A percentile compares a stretch with the other conserved stretches of the same genome.
These are phyloP conservation scores for Megaceryle alcyon DNA, from an alignment of 2,797 vertebrate species.

Conservation along the genomic window DNA sequence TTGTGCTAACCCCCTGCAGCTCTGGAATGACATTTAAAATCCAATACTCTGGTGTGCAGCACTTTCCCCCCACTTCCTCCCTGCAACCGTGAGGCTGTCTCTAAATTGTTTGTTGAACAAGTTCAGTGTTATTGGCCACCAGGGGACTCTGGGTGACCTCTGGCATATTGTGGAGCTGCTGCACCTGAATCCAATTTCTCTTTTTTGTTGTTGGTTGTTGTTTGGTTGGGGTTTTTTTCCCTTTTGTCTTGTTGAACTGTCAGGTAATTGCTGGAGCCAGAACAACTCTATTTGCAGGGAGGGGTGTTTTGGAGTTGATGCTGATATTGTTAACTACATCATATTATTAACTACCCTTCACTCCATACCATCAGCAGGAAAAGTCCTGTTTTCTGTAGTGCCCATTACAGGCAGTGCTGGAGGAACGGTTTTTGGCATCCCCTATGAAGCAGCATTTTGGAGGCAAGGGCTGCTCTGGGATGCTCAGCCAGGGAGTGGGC, in stretches of 20 bases:
- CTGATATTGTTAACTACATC: not conserved
- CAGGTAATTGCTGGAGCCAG: constrained; percentile 25
- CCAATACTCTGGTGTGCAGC: constrained; percentile 42
- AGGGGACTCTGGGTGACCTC: constrained; percentile 50
- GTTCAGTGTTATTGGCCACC: constrained; percentile 64
- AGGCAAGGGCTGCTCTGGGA: not conserved
- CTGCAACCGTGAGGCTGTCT: not conserved
- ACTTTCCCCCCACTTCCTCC: not conserved
- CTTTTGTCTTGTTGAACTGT: constrained; percentile 35
- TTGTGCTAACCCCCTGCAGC: constrained; percentile 36
- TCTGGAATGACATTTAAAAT: constrained; percentile 69
- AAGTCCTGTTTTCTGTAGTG: not conserved
- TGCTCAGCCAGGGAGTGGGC: not conserved
- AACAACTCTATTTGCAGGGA: constrained; percentile 34
- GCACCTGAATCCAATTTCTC: constrained; percentile 50
- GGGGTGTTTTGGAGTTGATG: not conserved
- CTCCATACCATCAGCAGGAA: not conserved
- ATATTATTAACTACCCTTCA: not conserved
- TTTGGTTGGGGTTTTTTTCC: not conserved
- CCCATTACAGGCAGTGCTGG: not conserved
- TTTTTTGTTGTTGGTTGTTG: not conserved
- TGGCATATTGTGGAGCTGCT: constrained; percentile 45
- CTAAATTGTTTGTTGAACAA: constrained; percentile 69
- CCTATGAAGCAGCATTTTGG: not conserved
- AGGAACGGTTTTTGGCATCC: not conserved